Base-by-base conservation (phyloP, 2,888 invertebrate genomes). In the Thymelicus sylvestris region DNA sequence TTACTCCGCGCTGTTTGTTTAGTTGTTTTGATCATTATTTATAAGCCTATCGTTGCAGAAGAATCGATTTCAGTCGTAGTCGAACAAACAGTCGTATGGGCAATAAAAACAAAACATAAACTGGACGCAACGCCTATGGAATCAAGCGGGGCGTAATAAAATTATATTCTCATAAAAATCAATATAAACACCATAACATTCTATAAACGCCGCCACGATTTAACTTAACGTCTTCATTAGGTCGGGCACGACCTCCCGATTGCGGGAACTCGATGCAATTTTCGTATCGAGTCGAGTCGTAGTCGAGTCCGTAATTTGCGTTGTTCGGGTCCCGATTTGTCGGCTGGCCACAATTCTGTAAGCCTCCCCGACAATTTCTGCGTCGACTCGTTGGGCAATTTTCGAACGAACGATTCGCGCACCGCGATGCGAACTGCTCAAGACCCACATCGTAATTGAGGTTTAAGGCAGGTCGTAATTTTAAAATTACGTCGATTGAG, bases 191-290 rank as follows among this genome's bases (percentile, higher is more conserved):
- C 83, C 81, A 84, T 87, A 88, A 89, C 81, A 85, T 86, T 88
- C 83, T 85, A 85, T 86, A 86, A 87, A 82, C 76, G 80, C 81
- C 77, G 83, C 83, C 85, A 86, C 88, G 88, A 86, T 86, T 90
- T 87, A 84, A 82, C 83, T 89, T 89, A 91, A 93, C 89, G 89
- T 92, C 92, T 93, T 92, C 90, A 93, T 93, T 91, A 91, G 85
- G 81, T 79, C 75, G 82, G 79, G 86, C 91, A 91, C 89, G 92
- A 91, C 87, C 88, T 86, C 83, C 83, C 84, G 86, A 86, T 88
- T 83, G 86, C 84, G 81, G 81, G 83, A 76, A 82, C 82, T 84
- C 82, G 80, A 77, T 84, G 88, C 87, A 91, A 92, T 92, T 92
- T 90, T 87, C 86, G 79, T 85, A 79, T 86, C 84, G 80, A 80